Evolutionary conservation across 1,140 invertebrate genomes (phyloP).

Genomic region (Monomorium pharaonis): DNA sequence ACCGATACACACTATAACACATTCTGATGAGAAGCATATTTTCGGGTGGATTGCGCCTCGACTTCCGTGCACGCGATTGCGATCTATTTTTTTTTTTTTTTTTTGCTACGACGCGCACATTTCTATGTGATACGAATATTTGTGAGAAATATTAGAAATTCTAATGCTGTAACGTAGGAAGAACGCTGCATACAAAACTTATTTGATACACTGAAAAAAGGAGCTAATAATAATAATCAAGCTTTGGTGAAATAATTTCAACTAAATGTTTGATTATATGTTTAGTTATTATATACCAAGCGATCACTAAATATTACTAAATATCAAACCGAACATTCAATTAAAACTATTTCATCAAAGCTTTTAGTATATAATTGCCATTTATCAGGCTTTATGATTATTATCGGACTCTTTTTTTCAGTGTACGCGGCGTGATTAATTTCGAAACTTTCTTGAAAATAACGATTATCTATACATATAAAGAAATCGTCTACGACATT

Average conservation of each 20-base stretch:
- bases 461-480: no score
- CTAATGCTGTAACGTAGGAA: not conserved
- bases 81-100: not conserved
- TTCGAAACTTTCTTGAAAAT: not conserved
- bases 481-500: not conserved
- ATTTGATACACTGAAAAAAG: not conserved
- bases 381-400: no score
- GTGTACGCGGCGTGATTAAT: not conserved
- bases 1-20: constrained; percentile 25
- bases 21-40: constrained; percentile 22
- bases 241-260: no score
- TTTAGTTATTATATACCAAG: no score
- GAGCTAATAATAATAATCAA: no score
- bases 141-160: not conserved
- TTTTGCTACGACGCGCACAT: not conserved
- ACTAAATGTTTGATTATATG: no score
- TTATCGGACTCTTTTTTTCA: no score
- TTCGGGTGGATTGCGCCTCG: not conserved
- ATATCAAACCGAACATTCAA: no score
- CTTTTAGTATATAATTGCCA: no score
- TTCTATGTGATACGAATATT: not conserved
- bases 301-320: no score
- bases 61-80: not conserved
- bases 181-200: not conserved
- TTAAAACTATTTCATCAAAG: no score